Base-by-base conservation (phyloP, 37 sponge, comb jelly and placozoan genomes). In the Lycopodina hypogea region DNA sequence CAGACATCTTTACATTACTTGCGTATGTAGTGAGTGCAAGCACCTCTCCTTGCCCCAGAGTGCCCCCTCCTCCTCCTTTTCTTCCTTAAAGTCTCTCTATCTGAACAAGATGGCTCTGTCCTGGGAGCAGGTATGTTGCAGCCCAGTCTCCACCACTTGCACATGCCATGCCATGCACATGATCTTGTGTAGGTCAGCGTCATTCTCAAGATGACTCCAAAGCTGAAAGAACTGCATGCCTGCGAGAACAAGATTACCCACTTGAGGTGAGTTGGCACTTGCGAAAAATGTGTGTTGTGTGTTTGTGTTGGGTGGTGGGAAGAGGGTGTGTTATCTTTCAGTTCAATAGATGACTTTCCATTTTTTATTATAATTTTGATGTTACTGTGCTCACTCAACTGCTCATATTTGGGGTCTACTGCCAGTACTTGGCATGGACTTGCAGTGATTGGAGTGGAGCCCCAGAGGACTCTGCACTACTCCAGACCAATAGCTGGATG, bases 241-340 rank as follows among this genome's bases (percentile, higher is more conserved):
- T 91, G 84, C 45, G 34, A 91, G 29, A 91, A 91, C 67, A 78
- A 67, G 29, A 91, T 91, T 14, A 29, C 70, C 18, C 48, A 58
- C 18, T 39, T 91, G 29, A 56, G 80, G 92, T 91, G 30, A 70
- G 86, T 35, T 0, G 19, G 36, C 23, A 26, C 4, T 6, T n/a
- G n/a, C n/a, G n/a, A n/a, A n/a, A n/a, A n/a, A n/a, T 71, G 82
- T 81, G 69, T 83, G 76, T 68, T 28, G 65, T 81, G 81, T 70
- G 81, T 81, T 63, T 61, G 73, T 30, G 28, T 62, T 9, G 18
- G 64, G n/a, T n/a, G n/a, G n/a, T n/a, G n/a, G n/a, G n/a, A n/a
- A n/a, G n/a, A n/a, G n/a, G n/a, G n/a, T n/a, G n/a, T n/a, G n/a
- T n/a, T n/a, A n/a, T n/a, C n/a, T n/a, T n/a, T n/a, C n/a, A n/a